phyloP scores from a whole-genome alignment of 2,797 vertebrate species.

The Sus cebifrons region DNA sequence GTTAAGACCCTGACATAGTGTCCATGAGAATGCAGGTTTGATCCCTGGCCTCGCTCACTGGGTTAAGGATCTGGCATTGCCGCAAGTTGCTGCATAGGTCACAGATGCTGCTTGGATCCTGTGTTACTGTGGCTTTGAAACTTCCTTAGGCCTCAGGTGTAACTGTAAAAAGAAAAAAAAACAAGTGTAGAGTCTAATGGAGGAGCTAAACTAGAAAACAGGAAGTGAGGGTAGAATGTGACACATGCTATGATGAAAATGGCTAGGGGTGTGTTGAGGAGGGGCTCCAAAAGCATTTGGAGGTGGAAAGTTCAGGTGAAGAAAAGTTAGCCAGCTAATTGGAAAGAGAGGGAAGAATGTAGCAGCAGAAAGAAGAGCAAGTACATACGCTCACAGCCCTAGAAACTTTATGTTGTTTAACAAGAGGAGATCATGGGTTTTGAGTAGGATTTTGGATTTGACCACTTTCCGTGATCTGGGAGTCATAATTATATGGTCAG shows the following conservation, averaged over 20 bases:
- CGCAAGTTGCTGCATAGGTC: too few relatives aligned
- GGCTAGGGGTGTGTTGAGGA: background rate
- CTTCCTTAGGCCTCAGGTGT: too few relatives aligned
- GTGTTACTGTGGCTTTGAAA: too few relatives aligned
- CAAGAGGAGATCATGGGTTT: background rate
- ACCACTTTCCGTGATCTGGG: background rate
- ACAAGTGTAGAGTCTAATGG: background rate
- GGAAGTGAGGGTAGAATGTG: background rate
- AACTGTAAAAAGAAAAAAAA: too few relatives aligned
- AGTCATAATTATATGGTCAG: background rate
- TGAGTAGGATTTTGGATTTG: background rate
- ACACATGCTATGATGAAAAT: background rate
- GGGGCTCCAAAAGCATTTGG: background rate
- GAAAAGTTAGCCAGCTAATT: background rate
- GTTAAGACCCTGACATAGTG: too few relatives aligned
- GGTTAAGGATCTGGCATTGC: too few relatives aligned
- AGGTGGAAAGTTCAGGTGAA: background rate
- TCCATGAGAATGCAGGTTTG: too few relatives aligned
- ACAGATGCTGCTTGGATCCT: too few relatives aligned
- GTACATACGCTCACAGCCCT: background rate
- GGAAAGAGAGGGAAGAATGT: background rate
- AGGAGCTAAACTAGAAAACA: background rate
- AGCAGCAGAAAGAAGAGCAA: background rate
- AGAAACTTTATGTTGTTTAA: background rate
- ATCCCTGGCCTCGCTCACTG: too few relatives aligned